Percentiles rank a stretch among this genome's conserved stretches.
phyloP scores from a whole-genome alignment of 2,888 invertebrate species.

The Cheiracanthium punctorium region DNA sequence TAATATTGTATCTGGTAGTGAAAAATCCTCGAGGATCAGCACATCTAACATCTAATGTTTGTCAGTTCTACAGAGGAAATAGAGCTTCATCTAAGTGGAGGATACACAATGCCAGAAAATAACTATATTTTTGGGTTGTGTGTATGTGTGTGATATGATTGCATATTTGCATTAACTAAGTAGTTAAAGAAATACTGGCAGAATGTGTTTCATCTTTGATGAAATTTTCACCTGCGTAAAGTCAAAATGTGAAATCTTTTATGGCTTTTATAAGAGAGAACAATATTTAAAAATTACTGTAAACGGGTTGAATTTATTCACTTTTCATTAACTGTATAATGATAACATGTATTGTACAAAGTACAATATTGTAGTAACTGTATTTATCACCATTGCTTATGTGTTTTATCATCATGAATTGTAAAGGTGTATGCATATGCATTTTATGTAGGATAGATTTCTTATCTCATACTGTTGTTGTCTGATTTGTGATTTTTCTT shows the following conservation, averaged over 20 bases:
- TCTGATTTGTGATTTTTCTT: constrained; percentile 21
- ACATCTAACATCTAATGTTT: constrained; percentile 58
- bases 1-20: constrained; percentile 43
- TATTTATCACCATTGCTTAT: constrained; percentile 45
- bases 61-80: constrained; percentile 31
- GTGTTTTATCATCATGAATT: constrained; percentile 46
- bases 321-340: constrained; percentile 35
- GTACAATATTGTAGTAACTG: constrained; percentile 46
- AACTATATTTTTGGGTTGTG: constrained; percentile 54
- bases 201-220: constrained; percentile 24
- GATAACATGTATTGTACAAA: constrained; percentile 50
- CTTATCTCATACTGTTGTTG: constrained; percentile 39
- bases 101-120: constrained; percentile 32
- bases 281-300: constrained; percentile 43
- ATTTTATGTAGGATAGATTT: constrained; percentile 64
- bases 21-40: constrained; percentile 39
- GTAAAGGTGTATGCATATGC: constrained; percentile 52
- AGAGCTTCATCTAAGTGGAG: constrained; percentile 50
- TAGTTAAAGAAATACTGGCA: constrained; percentile 34
- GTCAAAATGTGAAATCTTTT: constrained; percentile 37
- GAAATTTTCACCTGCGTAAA: constrained; percentile 29
- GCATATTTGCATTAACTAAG: constrained; percentile 61
- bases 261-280: constrained; percentile 52
- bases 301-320: constrained; percentile 66
- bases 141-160: constrained; percentile 67